Evolutionary conservation across 2,113 vertebrate species (phyloP), one percentile per base, ranked within the genome.

Genomic region (Penelope pileata): DNA sequence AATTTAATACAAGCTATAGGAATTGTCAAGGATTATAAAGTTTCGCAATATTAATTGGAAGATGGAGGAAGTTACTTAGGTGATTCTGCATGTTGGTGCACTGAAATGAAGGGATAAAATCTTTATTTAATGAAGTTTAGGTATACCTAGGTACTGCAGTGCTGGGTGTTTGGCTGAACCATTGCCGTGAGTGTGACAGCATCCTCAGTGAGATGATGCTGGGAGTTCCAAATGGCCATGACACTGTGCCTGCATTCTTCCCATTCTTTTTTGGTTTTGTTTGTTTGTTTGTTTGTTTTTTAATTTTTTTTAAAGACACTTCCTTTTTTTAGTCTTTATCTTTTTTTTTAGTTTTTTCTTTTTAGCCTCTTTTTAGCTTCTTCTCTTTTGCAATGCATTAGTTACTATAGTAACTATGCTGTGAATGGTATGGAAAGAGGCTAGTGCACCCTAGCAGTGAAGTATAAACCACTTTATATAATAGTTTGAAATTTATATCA

Each of bases 401-500:
- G 98, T 98, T 98, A 97, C 98, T 97, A 98, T 98, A 98, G 98
- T 96, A 97, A 98, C 97, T 79, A 79, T 96, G 96, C 95, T 97
- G 96, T 94, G 96, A 97, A 96, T 96, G 96, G 96, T 97, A 97
- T 97, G 87, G 94, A 92, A 95, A 80, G 91, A 78, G 76, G 89
- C 96, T 96, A 83, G 84, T 95, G 96, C 96, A 97, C 96, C 95
- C 95, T 96, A 66, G 66, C 91, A 86, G 95, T 59, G 88, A 86
- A 92, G 64, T 56, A 69, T 64, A 96, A 97, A 97, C 94, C 72
- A 91, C 80, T 93, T 96, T 94, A 93, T 83, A 6, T 87, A 97
- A 95, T 93, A 92, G 70, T 83, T 89, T 67, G 77, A 67, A 97
- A 97, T 98, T 95, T 97, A 95, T 96, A 93, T 87, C 93, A 90